Evolutionary conservation across 2,888 invertebrate species (phyloP).

Genomic region (Cryptosula pallasiana): DNA sequence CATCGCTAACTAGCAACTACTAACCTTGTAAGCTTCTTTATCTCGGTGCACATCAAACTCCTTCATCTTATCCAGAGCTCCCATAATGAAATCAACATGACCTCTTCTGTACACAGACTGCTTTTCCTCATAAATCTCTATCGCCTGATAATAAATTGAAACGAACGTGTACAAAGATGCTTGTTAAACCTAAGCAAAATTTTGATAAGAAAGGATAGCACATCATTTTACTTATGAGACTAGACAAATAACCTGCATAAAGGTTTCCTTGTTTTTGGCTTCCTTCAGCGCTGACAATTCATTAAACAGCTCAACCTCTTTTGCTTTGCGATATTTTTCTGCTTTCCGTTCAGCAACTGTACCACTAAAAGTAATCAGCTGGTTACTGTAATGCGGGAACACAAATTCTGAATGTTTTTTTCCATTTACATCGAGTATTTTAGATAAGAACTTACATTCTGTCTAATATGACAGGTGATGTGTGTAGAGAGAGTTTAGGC

Average conservation of each 20-base stretch:
- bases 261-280: slow-evolving; percentile 13
- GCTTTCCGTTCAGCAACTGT: neutral
- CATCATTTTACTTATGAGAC: too few relatives aligned
- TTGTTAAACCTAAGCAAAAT: too few relatives aligned
- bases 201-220: too few relatives aligned
- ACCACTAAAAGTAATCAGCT: slow-evolving; percentile 11
- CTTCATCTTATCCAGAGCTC: slow-evolving; percentile 80
- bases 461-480: neutral
- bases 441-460: neutral
- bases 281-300: neutral
- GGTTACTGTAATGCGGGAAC: too few relatives aligned
- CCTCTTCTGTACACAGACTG: slow-evolving; percentile 69
- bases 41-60: slow-evolving; percentile 81
- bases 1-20: too few relatives aligned
- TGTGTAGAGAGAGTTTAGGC: neutral
- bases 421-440: too few relatives aligned
- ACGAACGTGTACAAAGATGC: neutral
- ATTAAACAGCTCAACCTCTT: neutral
- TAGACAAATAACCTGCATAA: too few relatives aligned
- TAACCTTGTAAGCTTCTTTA: slow-evolving; percentile 63
- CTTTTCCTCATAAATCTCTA: slow-evolving; percentile 66
- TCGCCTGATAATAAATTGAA: slow-evolving; percentile 51
- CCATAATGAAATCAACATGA: slow-evolving; percentile 89
- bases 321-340: neutral
- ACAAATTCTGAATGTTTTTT: neutral